Conservation (phyloP, 2,113 vertebrate genomes). For the Litocranius walleri region DNA sequence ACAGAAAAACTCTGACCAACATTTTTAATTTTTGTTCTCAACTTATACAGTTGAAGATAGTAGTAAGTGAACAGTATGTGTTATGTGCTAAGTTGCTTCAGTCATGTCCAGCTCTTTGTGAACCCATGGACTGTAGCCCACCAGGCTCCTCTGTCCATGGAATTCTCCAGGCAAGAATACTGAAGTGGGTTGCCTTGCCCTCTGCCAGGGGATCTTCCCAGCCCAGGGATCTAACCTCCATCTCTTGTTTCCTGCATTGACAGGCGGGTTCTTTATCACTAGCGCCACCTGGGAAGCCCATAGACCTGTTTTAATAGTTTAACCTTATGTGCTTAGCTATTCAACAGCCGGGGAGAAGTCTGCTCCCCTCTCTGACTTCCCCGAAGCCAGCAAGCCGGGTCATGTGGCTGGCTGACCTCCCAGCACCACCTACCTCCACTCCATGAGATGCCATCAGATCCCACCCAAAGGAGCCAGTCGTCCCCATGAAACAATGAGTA, state of each 20-base stretch:
- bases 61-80: background rate
- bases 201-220: background rate
- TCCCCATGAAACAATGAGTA: slow-evolving; percentile 83
- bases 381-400: slow-evolving; percentile 47
- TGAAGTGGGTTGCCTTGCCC: background rate
- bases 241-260: background rate
- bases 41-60: background rate
- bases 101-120: background rate
- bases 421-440: slow-evolving; percentile 81
- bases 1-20: background rate
- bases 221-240: background rate
- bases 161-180: background rate
- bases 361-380: background rate
- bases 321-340: slow-evolving; percentile 42
- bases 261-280: background rate
- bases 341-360: slow-evolving; percentile 23
- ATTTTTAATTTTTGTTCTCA: slow-evolving; percentile 9
- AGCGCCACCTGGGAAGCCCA: background rate
- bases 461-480: slow-evolving; percentile 83
- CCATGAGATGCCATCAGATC: slow-evolving; percentile 80
- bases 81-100: background rate
- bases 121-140: background rate
- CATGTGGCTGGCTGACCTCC: slow-evolving; percentile 77
- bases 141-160: background rate
- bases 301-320: background rate